A percentile compares a stretch with the other conserved stretches of the same genome.
These are phyloP conservation scores for Connochaetes taurinus DNA, from an alignment of 2,113 vertebrate species.

Conservation along the genomic window DNA sequence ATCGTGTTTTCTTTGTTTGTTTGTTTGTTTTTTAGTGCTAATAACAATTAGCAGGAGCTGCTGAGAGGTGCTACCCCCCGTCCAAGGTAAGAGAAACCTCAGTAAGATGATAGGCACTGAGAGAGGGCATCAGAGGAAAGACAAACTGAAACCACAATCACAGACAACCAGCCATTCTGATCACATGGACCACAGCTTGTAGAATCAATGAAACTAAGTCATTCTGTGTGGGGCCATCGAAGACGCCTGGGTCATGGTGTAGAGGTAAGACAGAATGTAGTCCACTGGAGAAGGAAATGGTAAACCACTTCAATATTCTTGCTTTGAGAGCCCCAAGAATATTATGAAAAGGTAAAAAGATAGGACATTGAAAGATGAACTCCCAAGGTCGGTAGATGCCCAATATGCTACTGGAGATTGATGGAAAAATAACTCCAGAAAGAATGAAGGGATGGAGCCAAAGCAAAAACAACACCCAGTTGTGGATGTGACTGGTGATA, in stretches of 20 bases:
- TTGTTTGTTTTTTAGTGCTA: neutral
- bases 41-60: neutral
- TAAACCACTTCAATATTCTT: neutral
- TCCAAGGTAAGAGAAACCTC: neutral
- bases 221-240: neutral
- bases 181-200: neutral
- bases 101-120: neutral
- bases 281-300: neutral
- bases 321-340: neutral
- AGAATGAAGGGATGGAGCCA: neutral
- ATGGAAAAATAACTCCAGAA: neutral
- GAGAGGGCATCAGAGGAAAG: neutral
- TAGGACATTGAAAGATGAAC: neutral
- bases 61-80: accelerated
- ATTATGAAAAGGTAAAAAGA: neutral
- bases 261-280: neutral
- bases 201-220: neutral
- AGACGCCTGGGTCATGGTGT: accelerated
- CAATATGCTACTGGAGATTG: neutral
- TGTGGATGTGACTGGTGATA: neutral
- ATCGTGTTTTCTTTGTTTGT: neutral
- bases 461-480: neutral
- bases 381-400: neutral
- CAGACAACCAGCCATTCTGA: neutral
- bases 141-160: neutral